Evolutionary conservation across 2,113 vertebrate genomes (phyloP).

Genomic region (Hystrix cristata): DNA sequence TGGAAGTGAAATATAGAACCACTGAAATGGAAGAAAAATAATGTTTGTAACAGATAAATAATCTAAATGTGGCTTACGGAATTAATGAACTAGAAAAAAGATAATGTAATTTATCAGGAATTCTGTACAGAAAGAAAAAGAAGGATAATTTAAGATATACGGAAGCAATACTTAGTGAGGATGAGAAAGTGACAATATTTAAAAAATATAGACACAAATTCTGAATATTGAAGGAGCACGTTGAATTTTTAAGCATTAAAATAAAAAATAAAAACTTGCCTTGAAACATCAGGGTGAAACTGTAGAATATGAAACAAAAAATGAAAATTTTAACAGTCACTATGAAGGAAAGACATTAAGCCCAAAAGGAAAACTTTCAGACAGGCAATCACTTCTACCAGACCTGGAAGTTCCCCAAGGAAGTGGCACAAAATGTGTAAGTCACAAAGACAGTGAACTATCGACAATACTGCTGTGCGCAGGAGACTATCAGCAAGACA

Average conservation of each 20-base stretch:
- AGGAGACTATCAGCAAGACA: not conserved
- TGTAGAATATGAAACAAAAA: not conserved
- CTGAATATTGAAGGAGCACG: not conserved
- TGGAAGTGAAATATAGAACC: not conserved
- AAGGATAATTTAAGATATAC: not conserved
- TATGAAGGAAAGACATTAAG: not conserved
- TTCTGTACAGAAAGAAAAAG: not conserved
- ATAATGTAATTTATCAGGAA: conserved; percentile 15
- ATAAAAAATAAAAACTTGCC: not conserved
- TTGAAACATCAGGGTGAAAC: not conserved
- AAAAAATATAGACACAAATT: not conserved
- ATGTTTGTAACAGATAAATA: not conserved
- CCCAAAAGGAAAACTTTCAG: not conserved
- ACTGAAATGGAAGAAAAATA: not conserved
- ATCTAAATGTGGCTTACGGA: not conserved
- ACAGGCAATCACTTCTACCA: not conserved
- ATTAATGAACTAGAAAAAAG: not conserved
- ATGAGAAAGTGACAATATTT: not conserved
- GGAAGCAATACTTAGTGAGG: not conserved
- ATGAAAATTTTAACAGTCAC: not conserved
- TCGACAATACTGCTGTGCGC: no score
- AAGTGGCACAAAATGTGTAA: not conserved
- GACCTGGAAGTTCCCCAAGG: not conserved
- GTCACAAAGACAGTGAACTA: not conserved
- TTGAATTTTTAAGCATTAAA: not conserved